Evolutionary conservation across 2,888 invertebrate species (phyloP), one percentile per base, ranked within the genome.

Genomic region (Diachrysia chrysitis): DNA sequence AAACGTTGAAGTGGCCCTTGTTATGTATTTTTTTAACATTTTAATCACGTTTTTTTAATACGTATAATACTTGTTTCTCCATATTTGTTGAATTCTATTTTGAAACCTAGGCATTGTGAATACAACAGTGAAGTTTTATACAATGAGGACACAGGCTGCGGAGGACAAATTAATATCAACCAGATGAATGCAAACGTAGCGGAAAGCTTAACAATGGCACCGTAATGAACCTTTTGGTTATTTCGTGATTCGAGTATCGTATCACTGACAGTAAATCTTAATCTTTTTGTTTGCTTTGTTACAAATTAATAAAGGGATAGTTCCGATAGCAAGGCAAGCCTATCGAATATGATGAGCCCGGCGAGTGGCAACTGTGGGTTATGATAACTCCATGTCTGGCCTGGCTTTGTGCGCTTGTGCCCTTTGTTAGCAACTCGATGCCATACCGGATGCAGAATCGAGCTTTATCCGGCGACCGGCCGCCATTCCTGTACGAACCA

Each of bases 191-290:
- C 37, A 37, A 2, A 37, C 42, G 42, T 14, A 42, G 42, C 42
- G 16, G n/a, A 42, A 42, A 16, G n/a, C 6, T 42, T n/a, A 42
- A 42, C 42, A n/a, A 42, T 42, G 7, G 42, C n/a, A 4, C 42
- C n/a, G 42, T 42, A n/a, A 42, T 42, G 42, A 42, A n/a, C 42
- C 42, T n/a, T 42, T 42, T 42, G n/a, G n/a, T 16, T n/a, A n/a
- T 6, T 42, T 42, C 42, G n/a, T 42, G 16, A 42, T n/a, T 16
- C 42, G n/a, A 10, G 19, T 51, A 51, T 51, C 48, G 0, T 19
- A 51, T 12, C 21, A 21, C 48, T 12, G 2, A 19, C n/a, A n/a
- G 42, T n/a, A 3, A n/a, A 7, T 3, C 25, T 25, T 25, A 16
- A 42, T 4, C 14, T 9, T 10, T 4, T 14, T 0, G 4, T 37